A percentile compares a stretch with the other conserved stretches of the same genome.
Conservation (phyloP, 2,113 vertebrate genomes). For the Thalassoma bifasciatum region DNA sequence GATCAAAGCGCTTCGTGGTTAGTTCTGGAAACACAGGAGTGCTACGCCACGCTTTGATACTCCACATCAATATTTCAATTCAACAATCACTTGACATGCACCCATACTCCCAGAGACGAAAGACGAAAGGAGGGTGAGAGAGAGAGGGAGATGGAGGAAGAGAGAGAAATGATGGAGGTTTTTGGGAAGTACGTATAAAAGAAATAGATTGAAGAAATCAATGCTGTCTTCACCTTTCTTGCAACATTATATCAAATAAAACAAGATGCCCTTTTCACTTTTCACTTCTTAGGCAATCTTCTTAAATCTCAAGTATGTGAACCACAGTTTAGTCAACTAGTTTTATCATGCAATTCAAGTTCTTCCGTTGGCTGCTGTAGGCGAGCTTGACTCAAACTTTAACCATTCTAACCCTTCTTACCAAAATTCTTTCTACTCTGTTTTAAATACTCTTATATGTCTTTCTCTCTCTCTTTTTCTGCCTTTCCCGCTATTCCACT, state of each 20-base stretch:
- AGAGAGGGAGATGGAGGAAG: slow-evolving; percentile 38
- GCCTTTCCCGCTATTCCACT: not conserved
- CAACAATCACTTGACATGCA: slow-evolving; percentile 88
- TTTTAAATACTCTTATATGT: too few relatives aligned
- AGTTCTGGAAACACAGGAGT: slow-evolving; percentile 88
- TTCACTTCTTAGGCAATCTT: not conserved
- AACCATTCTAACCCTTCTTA: too few relatives aligned
- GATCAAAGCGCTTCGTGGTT: slow-evolving; percentile 88
- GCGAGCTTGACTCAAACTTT: too few relatives aligned
- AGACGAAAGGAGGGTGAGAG: slow-evolving; percentile 70
- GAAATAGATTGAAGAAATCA: slow-evolving; percentile 56
- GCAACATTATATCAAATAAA: slow-evolving; percentile 33
- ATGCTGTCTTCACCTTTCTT: slow-evolving; percentile 57
- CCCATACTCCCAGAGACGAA: slow-evolving; percentile 83
- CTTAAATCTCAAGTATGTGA: not conserved
- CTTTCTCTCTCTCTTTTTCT: not conserved
- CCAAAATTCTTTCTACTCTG: too few relatives aligned
- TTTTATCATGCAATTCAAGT: slow-evolving; percentile 4
- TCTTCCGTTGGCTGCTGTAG: not conserved
- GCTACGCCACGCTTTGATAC: slow-evolving; percentile 87
- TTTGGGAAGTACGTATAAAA: slow-evolving; percentile 57
- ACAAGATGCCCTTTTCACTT: slow-evolving; percentile 8
- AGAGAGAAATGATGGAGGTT: slow-evolving; percentile 56
- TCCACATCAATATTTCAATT: slow-evolving; percentile 90
- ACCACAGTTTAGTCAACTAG: not conserved